Base-by-base conservation (phyloP, 1,140 invertebrate genomes). In the Oncopodura yosiiana region DNA sequence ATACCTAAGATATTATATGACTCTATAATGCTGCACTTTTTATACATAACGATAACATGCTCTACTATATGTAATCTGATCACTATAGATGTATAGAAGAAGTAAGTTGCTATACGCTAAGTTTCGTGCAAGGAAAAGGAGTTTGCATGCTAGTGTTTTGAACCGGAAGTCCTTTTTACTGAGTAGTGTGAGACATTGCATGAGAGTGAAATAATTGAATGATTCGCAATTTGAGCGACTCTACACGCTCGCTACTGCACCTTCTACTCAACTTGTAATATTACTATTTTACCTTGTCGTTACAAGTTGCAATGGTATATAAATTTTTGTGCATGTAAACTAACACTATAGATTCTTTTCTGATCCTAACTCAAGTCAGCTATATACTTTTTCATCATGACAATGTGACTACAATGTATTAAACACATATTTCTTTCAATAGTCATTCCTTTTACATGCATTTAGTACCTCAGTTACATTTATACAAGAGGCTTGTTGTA, bases 121-220 rank as follows among this genome's bases (percentile, higher is more conserved):
- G 44, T 48, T 54, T 48, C 43, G 42, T 46, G 53, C 32, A 26
- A 32, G 36, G 26, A 56, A 42, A 49, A 56, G 48, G 29, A n/a
- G n/a, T 30, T 56, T 50, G 54, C 54, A 56, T 49, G n/a, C n/a
- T n/a, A n/a, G n/a, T n/a, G 49, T 39, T 41, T 45, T 26, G 32
- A 52, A 42, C 58, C 53, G 58, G 58, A 61, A 61, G 58, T 61
- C 21, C 49, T 24, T 56, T 56, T 60, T 52, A n/a, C n/a, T n/a
- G n/a, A n/a, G n/a, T n/a, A 61, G 58, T 61, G 58, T 61, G 58
- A 61, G 58, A 54, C 49, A 56, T 61, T 61, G 58, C 58, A 61
- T 61, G 58, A n/a, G n/a, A n/a, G n/a, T 56, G 58, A 44, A 61
- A 61, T 61, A 61, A 61, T 61, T 61, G 58, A 61, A 61, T 61